Base-by-base conservation (phyloP, 2,888 invertebrate genomes). In the Gortyna flavago region DNA sequence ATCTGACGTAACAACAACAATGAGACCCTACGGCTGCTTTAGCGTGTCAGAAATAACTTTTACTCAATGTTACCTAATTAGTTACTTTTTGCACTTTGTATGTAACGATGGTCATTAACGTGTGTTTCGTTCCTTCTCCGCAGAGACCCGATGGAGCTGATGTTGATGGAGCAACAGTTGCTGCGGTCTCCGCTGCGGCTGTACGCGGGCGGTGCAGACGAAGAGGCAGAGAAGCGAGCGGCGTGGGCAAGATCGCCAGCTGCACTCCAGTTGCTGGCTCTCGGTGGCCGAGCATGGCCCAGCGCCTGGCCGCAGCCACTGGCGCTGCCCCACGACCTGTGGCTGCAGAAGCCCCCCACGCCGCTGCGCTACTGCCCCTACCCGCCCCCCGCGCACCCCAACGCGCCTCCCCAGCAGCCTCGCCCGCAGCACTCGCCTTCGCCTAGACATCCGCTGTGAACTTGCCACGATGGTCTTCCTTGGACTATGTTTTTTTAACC, bases 281-380 rank as follows among this genome's bases (percentile, higher is more conserved):
- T 97, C 64, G 98, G 97, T 80, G 97, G 97, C 21, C 97, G 98
- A 85, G 98, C 98, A 91, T 99, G 99, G 88, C 98, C 99, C 92
- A 98, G 98, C 97, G 98, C 98, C 93, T 99, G 92, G 93, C 98
- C 98, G 91, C 99, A 99, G 94, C 98, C 99, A 0, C 98, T 98
- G 90, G 96, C 98, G 54, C 96, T 98, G 72, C 98, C 99, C 88
- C 99, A 99, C 83, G 99, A 99, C 92, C 98, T 99, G 18, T 99
- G 99, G 97, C 98, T 99, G 97, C 99, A 99, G 97, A 99, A 99
- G 93, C 98, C 98, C 1, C 97, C 97, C 5, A 90, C 96, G 51
- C 96, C 97, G 1, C 95, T 97, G 25, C 97, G 97, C 89, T 96
- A 96, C 92, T 97, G 97, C 91, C 97, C 97, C 18, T 97, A 97